Base-by-base conservation (phyloP, 2,113 vertebrate genomes). In the Mionectes macconnelli region DNA sequence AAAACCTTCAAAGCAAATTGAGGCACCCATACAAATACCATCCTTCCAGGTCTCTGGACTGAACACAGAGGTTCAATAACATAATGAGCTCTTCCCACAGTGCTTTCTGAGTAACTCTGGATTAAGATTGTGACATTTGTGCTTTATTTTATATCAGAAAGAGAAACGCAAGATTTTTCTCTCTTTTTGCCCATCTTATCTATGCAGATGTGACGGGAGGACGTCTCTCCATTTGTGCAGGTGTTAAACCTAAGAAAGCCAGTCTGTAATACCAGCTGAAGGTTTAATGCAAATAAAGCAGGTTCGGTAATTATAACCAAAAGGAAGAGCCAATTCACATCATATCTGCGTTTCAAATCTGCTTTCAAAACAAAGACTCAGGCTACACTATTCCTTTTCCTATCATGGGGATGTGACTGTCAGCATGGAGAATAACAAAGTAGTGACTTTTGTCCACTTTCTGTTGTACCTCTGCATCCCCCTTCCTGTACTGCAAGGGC, bases 291-390 rank as follows among this genome's bases (percentile, higher is more conserved):
- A 76, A 70, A 56, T 7, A 50, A 81, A 76, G 3, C 11, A 69
- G 19, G 16, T 23, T 47, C 47, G 78, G 35, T 21, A 30, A 63
- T 18, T 57, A 39, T 5, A 74, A 68, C 16, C 24, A 85, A 19
- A 5, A 68, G 2, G 3, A 70, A 74, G 52, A 31, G 24, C 21
- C 11, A 63, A 63, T 18, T 63, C 23, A 57, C 7, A 39, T 5
- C 0, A 0, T 12, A 39, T 22, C n/a, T 50, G 31, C 20, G 39
- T 27, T 67, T 15, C 42, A 56, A 62, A 22, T 12, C 31, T 18
- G 8, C 6, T 60, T 72, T 47, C 15, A 40, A 69, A 66, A 30
- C 13, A 59, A 37, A 39, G 19, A 25, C 20, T 64, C 20, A 24
- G 35, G 15, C 42, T 70, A 14, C 20, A 11, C 8, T 37, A 28